Base-by-base conservation (phyloP, 1,140 invertebrate genomes). In the Ladona fulva region DNA sequence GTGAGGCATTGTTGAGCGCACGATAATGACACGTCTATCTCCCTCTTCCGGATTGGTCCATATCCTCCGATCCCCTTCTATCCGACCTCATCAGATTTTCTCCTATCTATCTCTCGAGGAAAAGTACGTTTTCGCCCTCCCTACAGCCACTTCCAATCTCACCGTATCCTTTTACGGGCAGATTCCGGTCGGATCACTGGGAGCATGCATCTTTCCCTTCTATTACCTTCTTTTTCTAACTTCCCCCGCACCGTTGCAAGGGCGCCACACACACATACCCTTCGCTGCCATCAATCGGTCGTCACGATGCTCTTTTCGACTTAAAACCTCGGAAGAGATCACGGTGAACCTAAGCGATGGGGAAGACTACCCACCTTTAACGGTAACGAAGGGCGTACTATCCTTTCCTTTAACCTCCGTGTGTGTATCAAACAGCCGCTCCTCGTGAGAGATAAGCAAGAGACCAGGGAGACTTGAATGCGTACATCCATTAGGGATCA, bases 401-500 rank as follows among this genome's bases (percentile, higher is more conserved):
- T 66, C n/a, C 12, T 6, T 22, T 66, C 52, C n/a, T 22, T 66
- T 22, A 19, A 16, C 52, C 52, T 66, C 44, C 44, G 19, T 52
- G 44, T 11, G 52, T 22, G 52, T 22, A 16, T 66, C 52, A 66
- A 66, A 66, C 52, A 37, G 52, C n/a, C 52, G 44, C 19, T 52
- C 44, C 44, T 10, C n/a, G 52, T 16, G 52, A 16, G 52, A 66
- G 52, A 66, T 66, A 66, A 52, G 44, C n/a, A n/a, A 37, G 52
- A 16, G 52, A 66, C 52, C 52, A 12, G 12, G 14, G 52, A 66
- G 52, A 22, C n/a, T 22, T 66, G 52, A 66, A 66, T 66, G n/a
- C 52, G 52, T 66, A 66, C 52, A 66, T 66, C 52, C 52, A 66
- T 66, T 66, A 66, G 52, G 52, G 52, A 66, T 66, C 52, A 16